These are phyloP conservation scores for Formica selysi DNA, from an alignment of 1,140 invertebrate genomes.

Conservation along the genomic window DNA sequence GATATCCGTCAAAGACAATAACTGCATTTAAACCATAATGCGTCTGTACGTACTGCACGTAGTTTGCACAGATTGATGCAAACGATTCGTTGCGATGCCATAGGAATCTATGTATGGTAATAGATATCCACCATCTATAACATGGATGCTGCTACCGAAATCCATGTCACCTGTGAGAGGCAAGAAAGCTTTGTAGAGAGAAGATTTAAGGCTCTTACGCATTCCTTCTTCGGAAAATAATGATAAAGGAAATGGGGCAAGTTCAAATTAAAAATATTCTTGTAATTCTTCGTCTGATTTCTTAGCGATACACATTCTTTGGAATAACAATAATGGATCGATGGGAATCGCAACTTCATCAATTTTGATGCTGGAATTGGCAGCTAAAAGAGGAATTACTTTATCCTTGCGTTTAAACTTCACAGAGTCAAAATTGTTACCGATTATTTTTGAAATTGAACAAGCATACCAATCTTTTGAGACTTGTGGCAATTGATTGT, in stretches of 20 bases:
- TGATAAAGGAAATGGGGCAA: background rate
- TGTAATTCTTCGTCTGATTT: background rate
- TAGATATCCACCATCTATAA: background rate
- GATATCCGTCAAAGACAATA: too few relatives aligned
- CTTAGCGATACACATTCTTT: background rate
- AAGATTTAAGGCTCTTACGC: background rate
- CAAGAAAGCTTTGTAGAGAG: background rate
- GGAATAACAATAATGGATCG: background rate
- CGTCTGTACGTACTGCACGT: too few relatives aligned
- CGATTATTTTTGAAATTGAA: background rate
- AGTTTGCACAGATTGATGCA: too few relatives aligned
- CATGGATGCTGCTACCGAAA: too few relatives aligned
- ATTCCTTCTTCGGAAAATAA: background rate
- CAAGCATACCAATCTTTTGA: background rate
- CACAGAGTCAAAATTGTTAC: background rate
- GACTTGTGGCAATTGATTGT: constrained; percentile 8
- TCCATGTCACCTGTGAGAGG: background rate
- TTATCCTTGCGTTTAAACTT: background rate
- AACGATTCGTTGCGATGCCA: too few relatives aligned
- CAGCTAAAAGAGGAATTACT: background rate
- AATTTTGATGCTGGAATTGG: too few relatives aligned
- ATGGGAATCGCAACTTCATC: background rate
- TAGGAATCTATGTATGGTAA: background rate
- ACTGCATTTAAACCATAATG: too few relatives aligned
- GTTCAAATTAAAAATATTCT: background rate